phyloP scores from a whole-genome alignment of 2,888 invertebrate species.

The Torymus tubicola region DNA sequence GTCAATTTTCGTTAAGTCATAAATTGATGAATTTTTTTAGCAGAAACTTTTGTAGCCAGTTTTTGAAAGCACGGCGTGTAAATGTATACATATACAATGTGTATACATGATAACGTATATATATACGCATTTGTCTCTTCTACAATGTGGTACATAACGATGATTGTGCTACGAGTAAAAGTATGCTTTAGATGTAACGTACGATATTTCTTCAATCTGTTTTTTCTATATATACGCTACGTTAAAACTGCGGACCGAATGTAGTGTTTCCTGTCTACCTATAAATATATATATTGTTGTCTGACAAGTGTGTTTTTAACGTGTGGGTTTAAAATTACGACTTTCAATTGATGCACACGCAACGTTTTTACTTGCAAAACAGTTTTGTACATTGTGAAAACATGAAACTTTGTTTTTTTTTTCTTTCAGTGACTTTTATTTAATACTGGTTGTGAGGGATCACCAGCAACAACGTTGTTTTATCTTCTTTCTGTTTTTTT shows the following conservation, averaged over 20 bases:
- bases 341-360: constrained; percentile 33
- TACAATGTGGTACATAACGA: constrained; percentile 61
- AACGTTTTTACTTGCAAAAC: neutral
- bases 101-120: constrained; percentile 53
- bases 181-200: constrained; percentile 73
- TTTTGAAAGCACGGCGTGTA: constrained; percentile 31
- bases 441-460: no score
- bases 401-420: neutral
- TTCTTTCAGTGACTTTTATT: no score
- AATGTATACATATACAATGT: constrained; percentile 36
- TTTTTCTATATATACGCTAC: constrained; percentile 49
- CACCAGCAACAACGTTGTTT: no score
- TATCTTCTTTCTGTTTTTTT: neutral
- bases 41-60: neutral
- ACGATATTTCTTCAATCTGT: constrained; percentile 62
- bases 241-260: constrained; percentile 52
- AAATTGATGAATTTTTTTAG: no score
- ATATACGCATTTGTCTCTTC: constrained; percentile 53
- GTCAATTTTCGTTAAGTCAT: no score
- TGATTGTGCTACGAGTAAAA: constrained; percentile 64
- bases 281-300: constrained; percentile 40
- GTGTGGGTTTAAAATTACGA: constrained; percentile 32
- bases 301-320: constrained; percentile 39
- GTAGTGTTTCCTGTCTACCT: constrained; percentile 61
- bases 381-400: neutral